Percentiles rank a stretch among this genome's conserved stretches.
Conservation (phyloP, 2,888 invertebrate species). For the Belgica antarctica region DNA sequence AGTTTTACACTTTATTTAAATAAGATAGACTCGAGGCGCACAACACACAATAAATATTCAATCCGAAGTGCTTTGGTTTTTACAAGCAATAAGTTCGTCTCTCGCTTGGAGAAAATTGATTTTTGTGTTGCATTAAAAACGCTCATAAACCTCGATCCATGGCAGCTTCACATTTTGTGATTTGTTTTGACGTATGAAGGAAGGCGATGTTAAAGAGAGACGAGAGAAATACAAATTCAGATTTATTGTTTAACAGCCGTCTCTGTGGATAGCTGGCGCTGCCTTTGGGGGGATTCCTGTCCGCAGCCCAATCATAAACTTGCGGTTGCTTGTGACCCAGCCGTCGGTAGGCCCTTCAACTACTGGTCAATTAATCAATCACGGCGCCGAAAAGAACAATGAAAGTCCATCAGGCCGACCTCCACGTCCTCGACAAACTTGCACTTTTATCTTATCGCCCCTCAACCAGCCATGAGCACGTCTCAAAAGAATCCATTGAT, state of each 20-base stretch:
- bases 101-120: slow-evolving; percentile 21
- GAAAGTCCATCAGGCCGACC: background rate
- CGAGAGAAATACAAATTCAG: background rate
- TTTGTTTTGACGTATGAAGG: slow-evolving; percentile 18
- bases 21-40: slow-evolving; percentile 28
- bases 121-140: slow-evolving; percentile 14
- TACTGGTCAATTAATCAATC: background rate
- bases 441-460: slow-evolving; percentile 15
- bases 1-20: slow-evolving; percentile 32
- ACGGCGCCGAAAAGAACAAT: background rate
- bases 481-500: slow-evolving; percentile 22
- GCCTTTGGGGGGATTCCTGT: too few species aligned
- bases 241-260: background rate
- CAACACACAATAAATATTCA: slow-evolving; percentile 21
- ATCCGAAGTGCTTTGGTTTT: too few species aligned
- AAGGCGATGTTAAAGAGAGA: background rate
- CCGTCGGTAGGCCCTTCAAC: too few species aligned
- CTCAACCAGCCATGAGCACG: background rate
- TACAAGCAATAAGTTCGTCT: background rate
- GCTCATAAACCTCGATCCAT: slow-evolving; percentile 9
- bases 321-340: too few species aligned
- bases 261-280: too few species aligned
- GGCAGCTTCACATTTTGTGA: background rate
- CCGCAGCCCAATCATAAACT: too few species aligned
- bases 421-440: background rate